Evolutionary conservation across 2,797 vertebrate genomes (phyloP).

Genomic region (Furcifer pardalis): DNA sequence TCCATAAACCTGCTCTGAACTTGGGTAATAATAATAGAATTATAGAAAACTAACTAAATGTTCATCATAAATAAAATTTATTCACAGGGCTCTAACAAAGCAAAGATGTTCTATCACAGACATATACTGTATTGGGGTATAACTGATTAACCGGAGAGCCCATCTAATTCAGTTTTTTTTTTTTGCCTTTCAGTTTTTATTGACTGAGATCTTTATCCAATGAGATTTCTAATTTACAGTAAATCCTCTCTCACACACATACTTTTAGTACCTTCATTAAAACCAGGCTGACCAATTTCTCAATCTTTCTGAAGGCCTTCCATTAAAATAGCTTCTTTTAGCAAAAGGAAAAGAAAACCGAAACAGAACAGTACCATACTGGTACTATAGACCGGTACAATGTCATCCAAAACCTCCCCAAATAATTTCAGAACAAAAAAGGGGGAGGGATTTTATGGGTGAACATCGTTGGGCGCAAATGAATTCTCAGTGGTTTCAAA

Average conservation of each 20-base stretch:
- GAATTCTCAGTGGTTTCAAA: too few species aligned
- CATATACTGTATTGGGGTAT: constrained; percentile 2
- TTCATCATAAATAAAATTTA: constrained; percentile 15
- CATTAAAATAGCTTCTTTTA: not conserved
- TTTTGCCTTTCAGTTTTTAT: not conserved
- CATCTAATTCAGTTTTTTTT: not conserved
- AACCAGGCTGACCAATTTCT: not conserved
- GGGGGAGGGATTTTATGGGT: not conserved
- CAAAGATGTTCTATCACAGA: accelerated
- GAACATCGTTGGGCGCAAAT: not conserved
- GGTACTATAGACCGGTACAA: not conserved
- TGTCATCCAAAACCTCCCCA: not conserved
- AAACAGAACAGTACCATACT: not conserved
- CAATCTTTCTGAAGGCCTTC: not conserved
- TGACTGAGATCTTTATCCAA: accelerated
- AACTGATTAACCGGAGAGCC: constrained; percentile 20
- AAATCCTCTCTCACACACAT: accelerated
- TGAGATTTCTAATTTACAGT: not conserved
- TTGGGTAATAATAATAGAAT: constrained; percentile 50
- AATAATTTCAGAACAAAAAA: too few species aligned
- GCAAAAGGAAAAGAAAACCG: not conserved
- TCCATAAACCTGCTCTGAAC: constrained; percentile 62
- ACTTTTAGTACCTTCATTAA: not conserved
- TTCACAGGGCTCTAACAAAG: not conserved
- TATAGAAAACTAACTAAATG: constrained; percentile 55